These are phyloP conservation scores for Meda fulgida DNA, from an alignment of 2,797 vertebrate genomes.

Conservation along the genomic window DNA sequence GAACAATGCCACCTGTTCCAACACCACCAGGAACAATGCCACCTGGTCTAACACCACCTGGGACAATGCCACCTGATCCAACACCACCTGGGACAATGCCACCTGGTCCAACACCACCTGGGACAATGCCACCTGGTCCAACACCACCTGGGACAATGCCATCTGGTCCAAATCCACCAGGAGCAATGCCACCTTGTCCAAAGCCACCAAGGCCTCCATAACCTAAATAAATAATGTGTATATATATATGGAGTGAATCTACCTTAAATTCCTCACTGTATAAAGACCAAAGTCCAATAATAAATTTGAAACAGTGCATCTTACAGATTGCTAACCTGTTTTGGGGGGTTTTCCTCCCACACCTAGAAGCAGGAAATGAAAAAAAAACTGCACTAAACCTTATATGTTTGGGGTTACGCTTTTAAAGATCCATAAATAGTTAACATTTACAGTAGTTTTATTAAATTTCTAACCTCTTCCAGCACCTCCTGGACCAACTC, in stretches of 20 bases:
- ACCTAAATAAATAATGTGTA: not conserved
- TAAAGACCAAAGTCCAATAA: not conserved
- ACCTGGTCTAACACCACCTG: conserved; percentile 53
- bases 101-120: conserved; percentile 31
- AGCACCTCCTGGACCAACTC: conserved; percentile 39
- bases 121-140: conserved; percentile 42
- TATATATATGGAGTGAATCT: not conserved
- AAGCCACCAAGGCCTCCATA: conserved; percentile 32
- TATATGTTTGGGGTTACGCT: not conserved
- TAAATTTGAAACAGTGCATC: not conserved
- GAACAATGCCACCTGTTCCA: conserved; percentile 54
- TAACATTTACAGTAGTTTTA: not conserved
- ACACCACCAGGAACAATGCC: conserved; percentile 45
- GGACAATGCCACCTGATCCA: conserved; percentile 18
- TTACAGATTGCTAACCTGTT: conserved; percentile 49
- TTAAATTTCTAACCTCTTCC: conserved; percentile 59
- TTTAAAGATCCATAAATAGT: not conserved
- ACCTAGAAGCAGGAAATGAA: conserved; percentile 42
- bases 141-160: not conserved
- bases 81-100: conserved; percentile 54
- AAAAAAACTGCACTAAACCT: not conserved
- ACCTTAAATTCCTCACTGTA: not conserved
- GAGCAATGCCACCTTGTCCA: conserved; percentile 41
- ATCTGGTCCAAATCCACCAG: conserved; percentile 20
- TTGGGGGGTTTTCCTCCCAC: conserved; percentile 60